phyloP scores from a whole-genome alignment of 2,888 invertebrate species.

The Keiferia lycopersicella region DNA sequence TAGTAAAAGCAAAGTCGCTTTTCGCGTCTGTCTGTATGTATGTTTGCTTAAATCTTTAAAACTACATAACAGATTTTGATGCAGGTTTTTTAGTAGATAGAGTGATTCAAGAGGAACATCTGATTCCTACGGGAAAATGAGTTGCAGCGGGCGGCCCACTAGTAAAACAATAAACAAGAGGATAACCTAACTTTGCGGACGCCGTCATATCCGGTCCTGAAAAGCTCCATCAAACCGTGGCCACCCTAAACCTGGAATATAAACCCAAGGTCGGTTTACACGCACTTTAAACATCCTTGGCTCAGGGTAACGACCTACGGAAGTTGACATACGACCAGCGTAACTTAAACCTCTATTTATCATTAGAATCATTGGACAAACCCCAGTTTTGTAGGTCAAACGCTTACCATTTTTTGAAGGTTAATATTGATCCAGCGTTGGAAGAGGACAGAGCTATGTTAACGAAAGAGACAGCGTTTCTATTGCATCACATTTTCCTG shows the following conservation, averaged over 20 bases:
- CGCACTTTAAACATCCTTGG: constrained; percentile 73
- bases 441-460: neutral
- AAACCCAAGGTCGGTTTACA: constrained; percentile 67
- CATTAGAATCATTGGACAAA: neutral
- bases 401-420: neutral
- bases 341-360: constrained; percentile 31
- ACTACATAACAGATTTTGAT: no score
- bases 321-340: constrained; percentile 56
- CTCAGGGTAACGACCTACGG: constrained; percentile 70
- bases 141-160: no score
- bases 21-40: no score
- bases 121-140: no score
- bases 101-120: no score
- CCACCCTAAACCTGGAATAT: constrained; percentile 57
- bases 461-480: neutral
- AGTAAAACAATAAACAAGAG: no score
- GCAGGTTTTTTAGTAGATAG: no score
- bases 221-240: constrained; percentile 39
- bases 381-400: neutral
- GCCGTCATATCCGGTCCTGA: neutral
- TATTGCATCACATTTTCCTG: neutral
- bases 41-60: no score
- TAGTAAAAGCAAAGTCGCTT: no score
- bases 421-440: constrained; percentile 1
- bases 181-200: no score